Evolutionary conservation across 1,140 invertebrate species (phyloP).

Genomic region (Solen grandis): DNA sequence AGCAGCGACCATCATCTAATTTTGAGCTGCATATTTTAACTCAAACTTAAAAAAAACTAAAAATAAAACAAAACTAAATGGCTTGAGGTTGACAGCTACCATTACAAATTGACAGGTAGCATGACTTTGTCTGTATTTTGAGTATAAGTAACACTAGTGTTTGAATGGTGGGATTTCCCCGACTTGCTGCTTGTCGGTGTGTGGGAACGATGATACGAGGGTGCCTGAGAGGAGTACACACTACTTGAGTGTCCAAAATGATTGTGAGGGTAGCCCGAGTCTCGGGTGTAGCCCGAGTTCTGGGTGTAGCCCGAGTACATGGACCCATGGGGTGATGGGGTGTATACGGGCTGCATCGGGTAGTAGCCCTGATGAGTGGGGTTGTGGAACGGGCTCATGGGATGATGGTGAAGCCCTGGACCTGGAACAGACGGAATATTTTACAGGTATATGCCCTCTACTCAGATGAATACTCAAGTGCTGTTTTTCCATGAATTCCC

Average conservation of each 20-base stretch:
- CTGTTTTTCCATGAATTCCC: too few species aligned
- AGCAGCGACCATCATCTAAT: too few species aligned
- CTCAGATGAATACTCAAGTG: too few species aligned
- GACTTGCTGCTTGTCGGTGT: slow-evolving; percentile 76
- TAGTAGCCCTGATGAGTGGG: slow-evolving; percentile 71
- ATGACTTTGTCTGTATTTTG: slow-evolving; percentile 73
- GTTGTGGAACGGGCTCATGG: slow-evolving; percentile 61
- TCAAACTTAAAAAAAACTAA: too few species aligned
- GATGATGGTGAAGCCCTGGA: slow-evolving; percentile 39
- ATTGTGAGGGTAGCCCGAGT: slow-evolving; percentile 48
- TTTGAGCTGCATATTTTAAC: too few species aligned
- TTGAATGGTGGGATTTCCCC: slow-evolving; percentile 73
- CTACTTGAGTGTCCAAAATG: slow-evolving; percentile 50
- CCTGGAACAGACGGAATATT: slow-evolving; percentile 55
- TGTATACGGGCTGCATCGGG: slow-evolving; percentile 72
- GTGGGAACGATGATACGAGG: slow-evolving; percentile 69
- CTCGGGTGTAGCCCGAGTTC: slow-evolving; percentile 49
- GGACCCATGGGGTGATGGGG: slow-evolving; percentile 63
- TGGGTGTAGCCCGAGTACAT: slow-evolving; percentile 57
- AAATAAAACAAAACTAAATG: too few species aligned
- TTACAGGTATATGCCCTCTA: too few species aligned
- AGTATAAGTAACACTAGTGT: slow-evolving; percentile 72
- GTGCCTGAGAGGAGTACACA: slow-evolving; percentile 55
- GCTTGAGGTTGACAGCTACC: too few species aligned
- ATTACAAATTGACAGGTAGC: slow-evolving; percentile 69